Evolutionary conservation across 2,888 invertebrate genomes (phyloP).

Genomic region (Agriopis leucophaearia): DNA sequence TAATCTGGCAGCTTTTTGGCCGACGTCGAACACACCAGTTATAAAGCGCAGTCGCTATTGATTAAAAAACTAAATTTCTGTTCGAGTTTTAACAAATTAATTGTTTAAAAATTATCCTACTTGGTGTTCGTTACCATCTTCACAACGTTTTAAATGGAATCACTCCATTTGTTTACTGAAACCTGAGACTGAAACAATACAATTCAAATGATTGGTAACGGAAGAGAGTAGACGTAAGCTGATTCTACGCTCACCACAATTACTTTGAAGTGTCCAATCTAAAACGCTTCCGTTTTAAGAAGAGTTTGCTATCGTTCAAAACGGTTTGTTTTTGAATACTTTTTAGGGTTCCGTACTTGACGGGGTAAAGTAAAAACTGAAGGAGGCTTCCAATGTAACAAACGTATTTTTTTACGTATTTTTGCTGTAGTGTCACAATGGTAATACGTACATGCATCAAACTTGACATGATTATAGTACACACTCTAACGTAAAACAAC

Average conservation of each 20-base stretch:
- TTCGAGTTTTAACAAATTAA: background rate
- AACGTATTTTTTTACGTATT: no score
- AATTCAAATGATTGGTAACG: conserved; percentile 4
- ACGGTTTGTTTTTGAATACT: background rate
- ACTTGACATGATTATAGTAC: no score
- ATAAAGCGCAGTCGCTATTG: no score
- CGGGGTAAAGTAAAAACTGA: no score
- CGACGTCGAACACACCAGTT: no score
- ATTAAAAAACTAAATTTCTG: background rate
- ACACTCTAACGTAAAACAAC: no score
- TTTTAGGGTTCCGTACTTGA: no score
- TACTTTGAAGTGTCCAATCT: background rate
- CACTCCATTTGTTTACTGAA: conserved; percentile 4
- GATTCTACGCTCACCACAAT: conserved; percentile 5
- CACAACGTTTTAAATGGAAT: background rate
- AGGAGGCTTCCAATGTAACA: no score
- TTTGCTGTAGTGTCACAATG: no score
- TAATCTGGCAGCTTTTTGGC: no score
- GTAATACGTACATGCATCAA: no score
- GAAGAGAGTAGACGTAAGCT: conserved; percentile 3
- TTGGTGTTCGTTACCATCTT: background rate
- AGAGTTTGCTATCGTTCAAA: background rate
- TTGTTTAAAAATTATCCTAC: background rate
- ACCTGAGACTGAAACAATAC: no score
- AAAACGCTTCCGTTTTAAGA: background rate